Evolutionary conservation across 2,113 vertebrate genomes (phyloP).

Genomic region (Podilymbus podiceps): DNA sequence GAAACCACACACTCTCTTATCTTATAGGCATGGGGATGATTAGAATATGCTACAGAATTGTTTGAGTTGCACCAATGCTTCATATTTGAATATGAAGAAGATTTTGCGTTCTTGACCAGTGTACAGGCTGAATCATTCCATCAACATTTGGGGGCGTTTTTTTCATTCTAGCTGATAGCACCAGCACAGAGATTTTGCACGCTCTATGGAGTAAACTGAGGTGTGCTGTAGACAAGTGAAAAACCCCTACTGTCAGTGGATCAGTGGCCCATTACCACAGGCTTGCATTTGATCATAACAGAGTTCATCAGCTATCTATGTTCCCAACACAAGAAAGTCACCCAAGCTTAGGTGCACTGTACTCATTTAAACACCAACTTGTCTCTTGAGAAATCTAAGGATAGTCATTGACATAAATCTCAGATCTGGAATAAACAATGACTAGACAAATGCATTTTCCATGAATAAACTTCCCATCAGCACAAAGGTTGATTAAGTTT

Average conservation of each 20-base stretch:
- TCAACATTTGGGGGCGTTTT: not conserved
- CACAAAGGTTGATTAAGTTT: not conserved
- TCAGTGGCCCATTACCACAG: not conserved
- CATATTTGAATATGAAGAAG: not conserved
- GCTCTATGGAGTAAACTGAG: not conserved
- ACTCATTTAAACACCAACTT: not conserved
- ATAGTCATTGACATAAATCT: not conserved
- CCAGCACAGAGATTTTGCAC: not conserved
- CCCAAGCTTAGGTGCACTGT: not conserved
- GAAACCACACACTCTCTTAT: not conserved
- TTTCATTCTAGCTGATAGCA: not conserved
- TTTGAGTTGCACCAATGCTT: not conserved
- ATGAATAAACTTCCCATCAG: not conserved
- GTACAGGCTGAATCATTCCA: not conserved
- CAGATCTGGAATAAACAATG: not conserved
- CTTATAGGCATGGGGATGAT: not conserved
- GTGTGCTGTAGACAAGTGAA: not conserved
- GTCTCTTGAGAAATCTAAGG: not conserved
- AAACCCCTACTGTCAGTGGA: not conserved
- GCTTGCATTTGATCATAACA: not conserved
- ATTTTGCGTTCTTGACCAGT: not conserved
- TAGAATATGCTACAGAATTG: not conserved
- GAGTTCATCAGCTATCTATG: not conserved
- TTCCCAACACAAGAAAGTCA: not conserved
- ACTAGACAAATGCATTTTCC: not conserved